These are phyloP conservation scores for Cairina moschata DNA, from an alignment of 2,113 vertebrate species.

Conservation along the genomic window DNA sequence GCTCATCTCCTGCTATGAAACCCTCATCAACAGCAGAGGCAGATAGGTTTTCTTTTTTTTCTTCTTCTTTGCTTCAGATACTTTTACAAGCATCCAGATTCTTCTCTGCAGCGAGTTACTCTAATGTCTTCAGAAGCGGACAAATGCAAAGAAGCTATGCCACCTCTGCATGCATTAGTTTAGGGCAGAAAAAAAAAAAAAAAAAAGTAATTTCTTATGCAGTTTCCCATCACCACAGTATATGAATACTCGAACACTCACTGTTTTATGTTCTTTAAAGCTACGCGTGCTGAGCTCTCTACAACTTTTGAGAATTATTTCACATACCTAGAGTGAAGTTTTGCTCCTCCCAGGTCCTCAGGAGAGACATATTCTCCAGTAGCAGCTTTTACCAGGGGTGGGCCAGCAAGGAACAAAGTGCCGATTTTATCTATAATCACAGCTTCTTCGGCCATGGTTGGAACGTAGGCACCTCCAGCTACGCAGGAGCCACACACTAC, in stretches of 20 bases:
- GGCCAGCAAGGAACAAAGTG: slow-evolving; percentile 87
- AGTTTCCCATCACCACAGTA: neutral
- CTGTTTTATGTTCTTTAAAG: neutral
- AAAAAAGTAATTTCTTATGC: neutral
- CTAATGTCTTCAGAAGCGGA: neutral
- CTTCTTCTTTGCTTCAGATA: neutral
- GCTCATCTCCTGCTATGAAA: neutral
- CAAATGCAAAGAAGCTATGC: neutral
- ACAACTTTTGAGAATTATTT: fast-evolving
- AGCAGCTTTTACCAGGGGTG: slow-evolving; percentile 89
- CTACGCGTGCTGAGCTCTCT: neutral
- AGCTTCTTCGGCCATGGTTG: slow-evolving; percentile 85
- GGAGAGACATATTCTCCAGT: slow-evolving; percentile 85
- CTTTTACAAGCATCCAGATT: neutral
- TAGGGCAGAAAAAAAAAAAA: neutral
- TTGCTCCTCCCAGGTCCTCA: slow-evolving; percentile 87
- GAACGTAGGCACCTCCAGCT: slow-evolving; percentile 86
- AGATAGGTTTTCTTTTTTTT: neutral
- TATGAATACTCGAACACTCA: neutral
- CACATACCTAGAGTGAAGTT: slow-evolving; percentile 81
- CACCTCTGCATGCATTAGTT: neutral
- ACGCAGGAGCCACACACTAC: slow-evolving; percentile 89
- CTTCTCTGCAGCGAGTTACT: neutral
- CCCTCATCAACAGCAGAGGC: neutral
- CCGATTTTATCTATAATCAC: slow-evolving; percentile 87